A percentile compares a stretch with the other conserved stretches of the same genome.
phyloP scores from a whole-genome alignment of 2,113 vertebrate species.

The Microtus montanus region DNA sequence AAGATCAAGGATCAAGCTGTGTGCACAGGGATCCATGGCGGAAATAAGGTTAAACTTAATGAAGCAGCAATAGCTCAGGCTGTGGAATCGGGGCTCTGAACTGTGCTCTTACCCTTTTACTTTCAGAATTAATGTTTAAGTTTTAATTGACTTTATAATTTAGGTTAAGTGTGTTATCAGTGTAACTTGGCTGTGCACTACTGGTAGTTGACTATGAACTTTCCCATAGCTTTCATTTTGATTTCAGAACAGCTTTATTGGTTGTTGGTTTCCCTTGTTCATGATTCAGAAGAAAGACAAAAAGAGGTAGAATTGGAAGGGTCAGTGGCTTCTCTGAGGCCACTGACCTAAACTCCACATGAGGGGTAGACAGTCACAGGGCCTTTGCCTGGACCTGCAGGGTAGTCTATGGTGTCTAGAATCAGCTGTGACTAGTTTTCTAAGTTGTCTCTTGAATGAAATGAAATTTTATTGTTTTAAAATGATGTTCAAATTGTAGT shows the following conservation, averaged over 20 bases:
- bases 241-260: neutral
- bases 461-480: constrained; percentile 42
- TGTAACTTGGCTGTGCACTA: neutral
- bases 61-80: neutral
- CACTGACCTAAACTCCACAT: neutral
- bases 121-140: constrained; percentile 42
- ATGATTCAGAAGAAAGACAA: neutral
- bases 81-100: neutral
- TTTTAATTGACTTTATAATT: neutral
- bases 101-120: neutral
- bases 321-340: constrained; percentile 3
- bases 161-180: neutral
- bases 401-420: neutral
- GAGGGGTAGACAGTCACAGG: neutral
- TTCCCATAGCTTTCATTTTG: neutral
- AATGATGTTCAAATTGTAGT: constrained; percentile 15
- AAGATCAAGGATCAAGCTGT: neutral
- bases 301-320: neutral
- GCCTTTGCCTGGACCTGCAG: neutral
- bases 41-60: neutral
- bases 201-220: neutral
- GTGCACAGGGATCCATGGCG: no score
- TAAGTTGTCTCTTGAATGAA: constrained; percentile 31
- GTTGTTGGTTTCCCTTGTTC: neutral
- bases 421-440: neutral